A percentile compares a stretch with the other conserved stretches of the same genome.
phyloP scores from a whole-genome alignment of 2,888 invertebrate species.

The Fissipunctia ypsillon region DNA sequence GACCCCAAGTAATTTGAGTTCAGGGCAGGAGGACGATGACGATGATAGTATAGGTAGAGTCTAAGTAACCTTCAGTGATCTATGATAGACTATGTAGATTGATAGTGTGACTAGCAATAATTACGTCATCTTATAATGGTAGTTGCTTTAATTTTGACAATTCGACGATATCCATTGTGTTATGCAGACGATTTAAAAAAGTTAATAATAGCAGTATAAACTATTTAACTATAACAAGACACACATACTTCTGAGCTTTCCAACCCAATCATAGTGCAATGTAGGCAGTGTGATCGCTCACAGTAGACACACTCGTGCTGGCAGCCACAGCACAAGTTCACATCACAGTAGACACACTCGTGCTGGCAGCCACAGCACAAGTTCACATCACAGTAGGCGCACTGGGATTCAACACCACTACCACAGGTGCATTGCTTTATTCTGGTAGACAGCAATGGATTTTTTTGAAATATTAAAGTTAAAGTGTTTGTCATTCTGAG shows the following conservation, averaged over 20 bases:
- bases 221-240: no score
- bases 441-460: not conserved
- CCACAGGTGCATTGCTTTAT: constrained; percentile 73
- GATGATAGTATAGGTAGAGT: not conserved
- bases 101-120: not conserved
- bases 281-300: constrained; percentile 73
- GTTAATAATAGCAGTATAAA: no score
- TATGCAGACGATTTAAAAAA: not conserved
- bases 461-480: no score
- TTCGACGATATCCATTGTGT: not conserved
- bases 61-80: not conserved
- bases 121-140: not conserved
- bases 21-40: not conserved
- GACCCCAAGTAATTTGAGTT: not conserved
- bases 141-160: not conserved
- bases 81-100: not conserved
- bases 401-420: constrained; percentile 65
- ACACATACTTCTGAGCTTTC: no score
- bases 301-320: constrained; percentile 76
- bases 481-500: no score
- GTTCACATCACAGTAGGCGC: constrained; percentile 80
- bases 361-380: constrained; percentile 78
- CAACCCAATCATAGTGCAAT: constrained; percentile 81
- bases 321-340: constrained; percentile 75
- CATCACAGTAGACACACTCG: constrained; percentile 81